Base-by-base conservation (phyloP, 1,140 invertebrate species). In the Drosophila willistoni region DNA sequence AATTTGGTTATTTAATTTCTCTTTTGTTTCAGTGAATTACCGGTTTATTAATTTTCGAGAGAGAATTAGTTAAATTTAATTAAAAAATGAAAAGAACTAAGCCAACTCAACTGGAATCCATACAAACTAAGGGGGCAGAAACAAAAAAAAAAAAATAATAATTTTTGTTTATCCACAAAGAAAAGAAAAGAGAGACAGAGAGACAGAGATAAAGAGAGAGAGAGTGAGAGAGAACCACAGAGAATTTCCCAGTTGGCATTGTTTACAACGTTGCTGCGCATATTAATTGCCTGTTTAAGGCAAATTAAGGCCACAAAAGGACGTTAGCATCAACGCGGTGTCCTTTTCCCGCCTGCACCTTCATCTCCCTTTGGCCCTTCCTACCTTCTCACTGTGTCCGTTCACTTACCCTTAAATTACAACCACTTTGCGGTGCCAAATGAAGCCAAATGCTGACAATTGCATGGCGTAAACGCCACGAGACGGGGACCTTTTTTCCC, bases 231-330 rank as follows among this genome's bases (percentile, higher is more conserved):
- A 22, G 44, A 22, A 51, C 17, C 44, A 51, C 17, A 51, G 44
- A 51, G 44, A 51, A 51, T 51, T 69, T 77, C 75, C 78, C 66
- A 65, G 67, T 44, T 72, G 73, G 68, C 77, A 65, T 69, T 84
- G 81, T 84, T 84, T 80, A 84, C 81, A 85, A 81, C 82, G 82
- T 86, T 86, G 82, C 78, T 69, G 69, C 82, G 82, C 82, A 86
- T 86, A 86, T 86, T 86, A 86, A 86, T 86, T 86, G 82, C 82
- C 82, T 86, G 82, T 73, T 86, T 86, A 86, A 81, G 73, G 73
- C 78, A 85, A 85, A 85, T 85, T 85, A 80, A 76, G 69, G 82
- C 68, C 77, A 77, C 80, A 83, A 79, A 83, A 44, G 60, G 29
- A 84, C 80, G 74, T 66, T 56, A 79, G 66, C 57, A 79, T 73